Evolutionary conservation across 1,140 invertebrate species (phyloP).

Genomic region (Drosophila azteca): DNA sequence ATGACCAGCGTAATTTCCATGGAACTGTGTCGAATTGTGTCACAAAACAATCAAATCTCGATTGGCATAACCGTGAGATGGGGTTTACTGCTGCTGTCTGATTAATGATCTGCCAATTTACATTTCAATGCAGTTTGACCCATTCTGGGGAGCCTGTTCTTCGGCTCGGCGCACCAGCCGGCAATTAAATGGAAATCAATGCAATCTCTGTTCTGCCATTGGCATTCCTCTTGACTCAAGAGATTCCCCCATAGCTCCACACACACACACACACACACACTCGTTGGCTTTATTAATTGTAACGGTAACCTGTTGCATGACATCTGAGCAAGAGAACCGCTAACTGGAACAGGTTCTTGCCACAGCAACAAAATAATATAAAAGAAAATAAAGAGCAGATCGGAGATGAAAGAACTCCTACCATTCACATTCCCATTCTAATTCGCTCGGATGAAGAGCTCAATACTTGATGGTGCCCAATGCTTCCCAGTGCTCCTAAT

Average conservation of each 20-base stretch:
- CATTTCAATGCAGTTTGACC: constrained; percentile 48
- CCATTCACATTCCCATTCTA: constrained; percentile 35
- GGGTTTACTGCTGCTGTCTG: constrained; percentile 16
- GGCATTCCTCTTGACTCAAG: constrained; percentile 43
- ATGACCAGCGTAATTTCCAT: constrained; percentile 62
- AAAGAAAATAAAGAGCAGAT: not conserved
- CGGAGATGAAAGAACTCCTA: constrained; percentile 4
- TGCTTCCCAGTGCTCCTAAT: constrained; percentile 39
- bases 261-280: not conserved
- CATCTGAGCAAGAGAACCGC: constrained; percentile 65
- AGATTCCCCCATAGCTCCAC: too few relatives aligned
- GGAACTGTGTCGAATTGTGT: constrained; percentile 57
- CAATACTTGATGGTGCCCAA: constrained; percentile 14
- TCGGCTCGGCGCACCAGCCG: constrained; percentile 10
- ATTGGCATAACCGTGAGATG: constrained; percentile 13
- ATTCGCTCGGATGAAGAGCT: constrained; percentile 7
- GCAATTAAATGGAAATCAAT: constrained; percentile 77
- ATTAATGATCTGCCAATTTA: constrained; percentile 52
- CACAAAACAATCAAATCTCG: constrained; percentile 46
- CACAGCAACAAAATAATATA: constrained; percentile 1
- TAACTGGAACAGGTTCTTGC: constrained; percentile 63
- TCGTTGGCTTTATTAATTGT: constrained; percentile 68
- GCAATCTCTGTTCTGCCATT: constrained; percentile 47
- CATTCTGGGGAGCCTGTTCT: constrained; percentile 62
- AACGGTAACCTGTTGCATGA: constrained; percentile 77